Evolutionary conservation across 2,888 invertebrate genomes (phyloP).

Genomic region (Apotomis capreana): DNA sequence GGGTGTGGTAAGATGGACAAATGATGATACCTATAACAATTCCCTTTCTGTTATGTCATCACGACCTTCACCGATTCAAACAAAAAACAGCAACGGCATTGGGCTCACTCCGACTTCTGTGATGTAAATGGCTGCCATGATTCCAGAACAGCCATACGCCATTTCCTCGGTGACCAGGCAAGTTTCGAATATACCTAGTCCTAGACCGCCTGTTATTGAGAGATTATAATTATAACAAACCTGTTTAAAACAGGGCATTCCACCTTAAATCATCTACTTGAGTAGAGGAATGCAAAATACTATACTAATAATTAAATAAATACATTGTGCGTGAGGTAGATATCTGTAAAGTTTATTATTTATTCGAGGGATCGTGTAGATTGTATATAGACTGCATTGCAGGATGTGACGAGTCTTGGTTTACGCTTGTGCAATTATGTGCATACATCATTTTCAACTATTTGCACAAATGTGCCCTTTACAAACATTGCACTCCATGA

Average conservation of each 20-base stretch:
- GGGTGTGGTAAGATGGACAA: neutral
- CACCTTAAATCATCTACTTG: too few species aligned
- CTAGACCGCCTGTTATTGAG: constrained; percentile 87
- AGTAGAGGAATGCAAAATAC: too few species aligned
- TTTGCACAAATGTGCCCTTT: too few species aligned
- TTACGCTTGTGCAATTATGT: too few species aligned
- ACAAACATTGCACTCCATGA: constrained; percentile 13
- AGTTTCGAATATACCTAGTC: constrained; percentile 87
- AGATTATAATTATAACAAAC: neutral
- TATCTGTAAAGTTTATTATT: too few species aligned
- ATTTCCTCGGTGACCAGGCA: constrained; percentile 93
- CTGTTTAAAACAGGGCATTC: neutral
- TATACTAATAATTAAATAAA: too few species aligned
- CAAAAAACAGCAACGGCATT: neutral
- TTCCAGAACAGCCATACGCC: constrained; percentile 95
- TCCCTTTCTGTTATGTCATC: neutral
- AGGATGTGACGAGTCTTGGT: too few species aligned
- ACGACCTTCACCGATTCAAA: constrained; percentile 10
- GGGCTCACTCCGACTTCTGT: constrained; percentile 86
- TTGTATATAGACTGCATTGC: too few species aligned
- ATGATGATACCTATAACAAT: neutral
- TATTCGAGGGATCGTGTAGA: too few species aligned
- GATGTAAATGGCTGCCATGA: constrained; percentile 94
- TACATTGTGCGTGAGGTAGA: too few species aligned
- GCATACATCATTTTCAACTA: too few species aligned